Evolutionary conservation across 2,888 invertebrate species (phyloP), one percentile per base, ranked within the genome.

Genomic region (Subacronicta megacephala): DNA sequence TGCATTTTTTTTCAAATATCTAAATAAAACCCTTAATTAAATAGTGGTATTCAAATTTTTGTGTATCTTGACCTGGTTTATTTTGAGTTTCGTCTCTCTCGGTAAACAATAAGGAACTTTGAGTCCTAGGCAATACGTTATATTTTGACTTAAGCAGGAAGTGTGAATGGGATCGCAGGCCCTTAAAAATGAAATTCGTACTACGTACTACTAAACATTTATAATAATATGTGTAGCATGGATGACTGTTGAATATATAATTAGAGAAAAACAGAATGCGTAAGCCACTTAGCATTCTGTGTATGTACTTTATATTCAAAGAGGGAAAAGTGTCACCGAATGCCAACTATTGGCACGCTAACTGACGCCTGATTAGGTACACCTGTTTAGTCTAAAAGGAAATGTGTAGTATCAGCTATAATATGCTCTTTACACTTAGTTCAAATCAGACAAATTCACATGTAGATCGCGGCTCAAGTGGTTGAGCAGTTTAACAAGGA

Each of bases 311-410:
- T 62, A 33, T 45, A 58, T 68, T 57, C 51, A 64, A 63, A 44
- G 55, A 72, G 50, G 76, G 72, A 75, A 74, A 74, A 72, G 62
- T 66, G 62, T 51, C 49, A 49, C 53, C 26, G 53, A 56, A 60
- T 72, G 76, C 75, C 64, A 68, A 72, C 57, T 59, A 58, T 72
- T 69, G 55, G 66, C 62, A 62, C 73, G 45, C 53, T 57, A 62
- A 59, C 45, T 56, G 50, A 49, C 56, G 66, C 62, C 62, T 72
- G 54, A 62, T 72, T 72, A 62, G 37, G 31, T 40, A 18, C 52
- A 62, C 62, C 66, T 66, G 61, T 12, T 41, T 60, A 26, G 33
- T 57, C 23, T 44, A 26, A 46, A 52, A 58, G 51, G 18, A 13
- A 29, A 29, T 29, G 2, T n/a, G n/a, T n/a, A n/a, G n/a, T n/a